Evolutionary conservation across 2,797 vertebrate genomes (phyloP).

Genomic region (Parauchenoglanis punctatus): DNA sequence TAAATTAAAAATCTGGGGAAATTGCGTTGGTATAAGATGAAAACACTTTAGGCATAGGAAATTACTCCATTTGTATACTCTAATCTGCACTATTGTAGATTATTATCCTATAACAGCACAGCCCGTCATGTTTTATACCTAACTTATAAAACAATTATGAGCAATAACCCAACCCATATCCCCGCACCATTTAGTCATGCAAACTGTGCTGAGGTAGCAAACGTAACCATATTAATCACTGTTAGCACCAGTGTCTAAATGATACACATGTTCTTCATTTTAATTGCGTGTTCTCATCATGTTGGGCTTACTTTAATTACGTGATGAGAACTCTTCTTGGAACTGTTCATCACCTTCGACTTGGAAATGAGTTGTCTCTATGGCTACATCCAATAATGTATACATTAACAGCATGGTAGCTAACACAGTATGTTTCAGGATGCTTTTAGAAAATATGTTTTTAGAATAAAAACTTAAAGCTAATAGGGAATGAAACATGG

Average conservation of each 20-base stretch:
- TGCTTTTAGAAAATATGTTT: not conserved
- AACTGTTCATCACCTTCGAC: not conserved
- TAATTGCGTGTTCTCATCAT: not conserved
- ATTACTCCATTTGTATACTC: not conserved
- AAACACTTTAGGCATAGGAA: not conserved
- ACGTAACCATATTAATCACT: not conserved
- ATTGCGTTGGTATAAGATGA: not conserved
- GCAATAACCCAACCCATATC: not conserved
- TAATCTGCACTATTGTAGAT: not conserved
- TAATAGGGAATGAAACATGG: not conserved
- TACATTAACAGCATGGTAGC: not conserved
- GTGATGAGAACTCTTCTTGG: not conserved
- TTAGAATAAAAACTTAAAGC: not conserved
- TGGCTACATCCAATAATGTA: not conserved
- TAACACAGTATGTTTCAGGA: not conserved
- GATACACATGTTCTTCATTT: not conserved
- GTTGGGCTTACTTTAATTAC: not conserved
- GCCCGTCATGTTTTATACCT: not conserved
- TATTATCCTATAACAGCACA: not conserved
- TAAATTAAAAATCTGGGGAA: not conserved
- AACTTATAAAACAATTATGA: not conserved
- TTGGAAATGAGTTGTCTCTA: not conserved
- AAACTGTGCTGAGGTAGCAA: not conserved
- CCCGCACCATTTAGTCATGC: not conserved
- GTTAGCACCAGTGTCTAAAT: not conserved